A percentile compares a stretch with the other conserved stretches of the same genome.
phyloP scores from a whole-genome alignment of 2,888 invertebrate species.

The Petrophora chlorosata region DNA sequence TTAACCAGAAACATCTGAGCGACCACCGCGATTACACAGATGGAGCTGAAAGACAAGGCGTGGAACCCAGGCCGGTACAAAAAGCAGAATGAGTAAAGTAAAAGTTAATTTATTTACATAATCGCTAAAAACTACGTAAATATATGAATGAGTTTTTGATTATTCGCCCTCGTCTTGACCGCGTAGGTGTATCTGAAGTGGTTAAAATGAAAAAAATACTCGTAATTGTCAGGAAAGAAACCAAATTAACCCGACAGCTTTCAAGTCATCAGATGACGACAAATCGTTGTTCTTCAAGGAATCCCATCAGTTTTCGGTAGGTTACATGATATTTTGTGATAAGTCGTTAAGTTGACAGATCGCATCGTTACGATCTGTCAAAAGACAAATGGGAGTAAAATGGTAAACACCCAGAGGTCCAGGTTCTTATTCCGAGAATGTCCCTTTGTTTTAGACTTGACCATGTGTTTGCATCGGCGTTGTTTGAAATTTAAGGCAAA shows the following conservation, averaged over 20 bases:
- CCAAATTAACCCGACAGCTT: background rate
- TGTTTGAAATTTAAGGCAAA: conserved; percentile 43
- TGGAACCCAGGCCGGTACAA: too few relatives aligned
- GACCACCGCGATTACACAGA: too few relatives aligned
- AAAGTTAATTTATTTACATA: too few relatives aligned
- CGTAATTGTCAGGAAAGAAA: conserved; percentile 22
- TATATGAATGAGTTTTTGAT: too few relatives aligned
- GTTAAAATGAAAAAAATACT: conserved; percentile 29
- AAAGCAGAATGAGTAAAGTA: too few relatives aligned
- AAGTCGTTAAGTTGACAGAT: conserved; percentile 46
- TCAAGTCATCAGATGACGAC: background rate
- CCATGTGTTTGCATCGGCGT: conserved; percentile 29
- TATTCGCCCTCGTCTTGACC: too few relatives aligned
- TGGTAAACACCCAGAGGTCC: conserved; percentile 46
- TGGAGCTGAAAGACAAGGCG: too few relatives aligned
- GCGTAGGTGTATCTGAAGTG: too few relatives aligned
- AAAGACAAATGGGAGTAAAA: conserved; percentile 57
- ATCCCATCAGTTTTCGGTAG: conserved; percentile 23
- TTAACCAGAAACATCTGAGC: too few relatives aligned
- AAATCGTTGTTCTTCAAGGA: conserved; percentile 9
- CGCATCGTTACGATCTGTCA: conserved; percentile 36
- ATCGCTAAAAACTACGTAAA: too few relatives aligned
- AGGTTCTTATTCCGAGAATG: conserved; percentile 50
- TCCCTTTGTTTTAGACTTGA: conserved; percentile 24
- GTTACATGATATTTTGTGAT: conserved; percentile 53